Evolutionary conservation across 2,888 invertebrate species (phyloP).

Genomic region (Brenthis hecate): DNA sequence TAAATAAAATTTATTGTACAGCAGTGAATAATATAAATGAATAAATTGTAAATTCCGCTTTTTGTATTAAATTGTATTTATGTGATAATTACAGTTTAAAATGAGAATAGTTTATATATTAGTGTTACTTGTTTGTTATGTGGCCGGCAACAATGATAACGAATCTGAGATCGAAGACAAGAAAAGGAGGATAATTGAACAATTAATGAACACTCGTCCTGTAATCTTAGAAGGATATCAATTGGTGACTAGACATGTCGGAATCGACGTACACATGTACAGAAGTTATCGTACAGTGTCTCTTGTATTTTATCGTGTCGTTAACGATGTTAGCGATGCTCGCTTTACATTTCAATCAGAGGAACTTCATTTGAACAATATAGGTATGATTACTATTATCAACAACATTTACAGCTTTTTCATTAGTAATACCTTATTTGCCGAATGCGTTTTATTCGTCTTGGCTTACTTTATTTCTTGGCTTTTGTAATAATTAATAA

Average conservation of each 20-base stretch:
- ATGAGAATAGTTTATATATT: slow-evolving; percentile 66
- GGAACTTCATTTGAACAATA: slow-evolving; percentile 75
- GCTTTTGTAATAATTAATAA: too few species aligned
- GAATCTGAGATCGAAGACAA: slow-evolving; percentile 66
- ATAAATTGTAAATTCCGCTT: background rate
- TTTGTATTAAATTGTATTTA: background rate
- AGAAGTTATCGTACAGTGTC: slow-evolving; percentile 75
- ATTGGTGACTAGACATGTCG: slow-evolving; percentile 72
- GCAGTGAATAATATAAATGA: background rate
- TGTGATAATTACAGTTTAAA: slow-evolving; percentile 40
- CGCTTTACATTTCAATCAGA: slow-evolving; percentile 76
- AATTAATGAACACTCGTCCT: slow-evolving; percentile 67
- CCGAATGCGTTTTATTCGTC: too few species aligned
- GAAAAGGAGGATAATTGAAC: slow-evolving; percentile 68
- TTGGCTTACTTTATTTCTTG: too few species aligned
- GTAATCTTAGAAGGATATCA: slow-evolving; percentile 68
- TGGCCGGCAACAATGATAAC: slow-evolving; percentile 60
- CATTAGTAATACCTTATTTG: background rate
- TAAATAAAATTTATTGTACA: slow-evolving; percentile 2
- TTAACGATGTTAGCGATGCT: slow-evolving; percentile 69
- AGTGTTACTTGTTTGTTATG: slow-evolving; percentile 62
- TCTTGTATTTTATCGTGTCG: slow-evolving; percentile 69
- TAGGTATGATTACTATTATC: slow-evolving; percentile 50
- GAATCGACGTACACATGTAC: slow-evolving; percentile 74
- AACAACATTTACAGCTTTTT: background rate